Evolutionary conservation across 2,888 invertebrate genomes (phyloP).

Genomic region (Melangyna quadrimaculata): DNA sequence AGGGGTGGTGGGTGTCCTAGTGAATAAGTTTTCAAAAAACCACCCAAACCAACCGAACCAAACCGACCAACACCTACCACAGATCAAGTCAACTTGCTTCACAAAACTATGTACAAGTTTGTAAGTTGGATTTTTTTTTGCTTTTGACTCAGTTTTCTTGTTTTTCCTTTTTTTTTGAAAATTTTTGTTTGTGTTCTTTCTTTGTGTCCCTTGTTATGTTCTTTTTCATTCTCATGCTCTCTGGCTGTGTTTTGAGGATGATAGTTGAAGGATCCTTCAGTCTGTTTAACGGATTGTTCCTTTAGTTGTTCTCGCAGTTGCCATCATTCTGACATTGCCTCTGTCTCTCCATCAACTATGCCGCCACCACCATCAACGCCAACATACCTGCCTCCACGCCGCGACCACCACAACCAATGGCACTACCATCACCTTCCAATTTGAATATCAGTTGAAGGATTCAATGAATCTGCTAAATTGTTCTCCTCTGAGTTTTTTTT

Average conservation of each 20-base stretch:
- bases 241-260: slow-evolving; percentile 36
- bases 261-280: slow-evolving; percentile 64
- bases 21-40: slow-evolving; percentile 13
- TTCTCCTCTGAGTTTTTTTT: slow-evolving; percentile 28
- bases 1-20: too few species aligned
- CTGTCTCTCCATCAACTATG: background rate
- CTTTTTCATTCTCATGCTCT: slow-evolving; percentile 14
- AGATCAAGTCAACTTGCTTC: slow-evolving; percentile 62
- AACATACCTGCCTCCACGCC: background rate
- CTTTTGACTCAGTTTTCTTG: background rate
- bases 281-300: slow-evolving; percentile 57
- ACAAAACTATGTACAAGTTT: slow-evolving; percentile 59
- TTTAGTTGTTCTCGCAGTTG: slow-evolving; percentile 51
- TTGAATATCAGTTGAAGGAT: slow-evolving; percentile 65
- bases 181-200: background rate
- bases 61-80: slow-evolving; percentile 59
- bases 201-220: slow-evolving; percentile 34
- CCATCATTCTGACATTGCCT: slow-evolving; percentile 26
- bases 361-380: background rate
- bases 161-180: background rate
- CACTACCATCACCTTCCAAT: slow-evolving; percentile 44
- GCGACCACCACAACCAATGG: background rate
- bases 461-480: slow-evolving; percentile 70
- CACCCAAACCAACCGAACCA: slow-evolving; percentile 15
- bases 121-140: slow-evolving; percentile 46